Conservation (phyloP, 2,797 vertebrate species). For the Acestrorhynchus altus region DNA sequence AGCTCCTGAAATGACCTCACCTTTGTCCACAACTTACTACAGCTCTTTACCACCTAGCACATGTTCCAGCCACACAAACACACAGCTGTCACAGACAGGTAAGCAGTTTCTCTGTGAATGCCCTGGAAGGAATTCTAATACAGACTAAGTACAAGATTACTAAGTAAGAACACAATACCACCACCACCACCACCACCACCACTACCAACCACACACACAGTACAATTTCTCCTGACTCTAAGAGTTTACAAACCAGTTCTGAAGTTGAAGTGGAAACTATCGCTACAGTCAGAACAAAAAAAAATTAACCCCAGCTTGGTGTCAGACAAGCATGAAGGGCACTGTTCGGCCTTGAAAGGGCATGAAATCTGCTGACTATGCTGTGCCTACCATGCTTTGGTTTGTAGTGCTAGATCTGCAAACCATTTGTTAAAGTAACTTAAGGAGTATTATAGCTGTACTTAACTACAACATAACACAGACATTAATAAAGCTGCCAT, state of each 20-base stretch:
- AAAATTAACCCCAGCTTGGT: background rate
- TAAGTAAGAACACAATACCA: background rate
- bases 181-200: background rate
- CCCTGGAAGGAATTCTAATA: background rate
- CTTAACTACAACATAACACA: no score
- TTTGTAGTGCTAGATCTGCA: background rate
- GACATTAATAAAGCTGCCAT: no score
- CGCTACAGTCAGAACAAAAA: background rate
- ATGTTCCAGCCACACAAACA: background rate
- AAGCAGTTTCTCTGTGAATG: background rate
- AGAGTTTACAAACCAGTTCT: background rate
- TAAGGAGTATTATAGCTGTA: no score
- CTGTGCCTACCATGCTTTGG: background rate
- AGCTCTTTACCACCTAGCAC: conserved; percentile 1
- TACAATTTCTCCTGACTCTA: background rate
- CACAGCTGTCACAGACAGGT: background rate
- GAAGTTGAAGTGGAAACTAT: background rate
- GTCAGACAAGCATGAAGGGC: background rate
- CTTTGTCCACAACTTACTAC: conserved; percentile 12
- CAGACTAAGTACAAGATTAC: background rate
- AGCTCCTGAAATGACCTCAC: conserved; percentile 21
- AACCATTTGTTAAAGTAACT: background rate
- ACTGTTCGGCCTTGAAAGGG: background rate
- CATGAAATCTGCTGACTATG: background rate
- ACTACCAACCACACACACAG: background rate